Percentiles rank a stretch among this genome's conserved stretches.
These are phyloP conservation scores for Zhengitettix transpicula DNA, from an alignment of 2,888 invertebrate genomes.

Conservation along the genomic window DNA sequence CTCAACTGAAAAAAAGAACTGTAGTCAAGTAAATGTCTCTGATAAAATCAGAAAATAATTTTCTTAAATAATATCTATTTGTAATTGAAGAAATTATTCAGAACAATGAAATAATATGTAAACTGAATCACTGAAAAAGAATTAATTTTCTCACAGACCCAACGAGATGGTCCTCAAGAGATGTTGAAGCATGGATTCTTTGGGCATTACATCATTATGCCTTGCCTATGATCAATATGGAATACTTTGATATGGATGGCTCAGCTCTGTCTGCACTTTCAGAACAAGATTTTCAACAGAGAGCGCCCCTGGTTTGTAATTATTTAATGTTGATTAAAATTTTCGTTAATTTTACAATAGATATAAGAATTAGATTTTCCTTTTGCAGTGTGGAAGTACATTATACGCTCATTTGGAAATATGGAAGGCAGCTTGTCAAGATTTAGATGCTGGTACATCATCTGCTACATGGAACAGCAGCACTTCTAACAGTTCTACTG, in stretches of 20 bases:
- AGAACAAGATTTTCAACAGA: constrained; percentile 71
- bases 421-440: constrained; percentile 68
- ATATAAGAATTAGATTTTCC: constrained; percentile 2
- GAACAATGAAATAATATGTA: not conserved
- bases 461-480: constrained; percentile 18
- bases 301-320: constrained; percentile 58
- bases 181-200: constrained; percentile 78
- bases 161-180: constrained; percentile 63
- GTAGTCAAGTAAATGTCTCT: too few relatives aligned
- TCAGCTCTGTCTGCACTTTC: constrained; percentile 54
- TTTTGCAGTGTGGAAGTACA: constrained; percentile 59
- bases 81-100: not conserved
- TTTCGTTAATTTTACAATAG: not conserved
- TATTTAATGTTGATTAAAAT: not conserved
- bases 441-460: constrained; percentile 20
- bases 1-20: too few relatives aligned
- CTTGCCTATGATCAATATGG: constrained; percentile 51
- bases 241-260: constrained; percentile 69
- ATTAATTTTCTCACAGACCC: constrained; percentile 48
- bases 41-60: too few relatives aligned
- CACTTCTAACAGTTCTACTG: constrained; percentile 33
- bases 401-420: constrained; percentile 78
- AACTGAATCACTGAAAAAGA: not conserved
- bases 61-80: too few relatives aligned
- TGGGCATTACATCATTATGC: constrained; percentile 73